These are phyloP conservation scores for Trichogramma dendrolimi DNA, from an alignment of 2,888 invertebrate species.

Conservation along the genomic window DNA sequence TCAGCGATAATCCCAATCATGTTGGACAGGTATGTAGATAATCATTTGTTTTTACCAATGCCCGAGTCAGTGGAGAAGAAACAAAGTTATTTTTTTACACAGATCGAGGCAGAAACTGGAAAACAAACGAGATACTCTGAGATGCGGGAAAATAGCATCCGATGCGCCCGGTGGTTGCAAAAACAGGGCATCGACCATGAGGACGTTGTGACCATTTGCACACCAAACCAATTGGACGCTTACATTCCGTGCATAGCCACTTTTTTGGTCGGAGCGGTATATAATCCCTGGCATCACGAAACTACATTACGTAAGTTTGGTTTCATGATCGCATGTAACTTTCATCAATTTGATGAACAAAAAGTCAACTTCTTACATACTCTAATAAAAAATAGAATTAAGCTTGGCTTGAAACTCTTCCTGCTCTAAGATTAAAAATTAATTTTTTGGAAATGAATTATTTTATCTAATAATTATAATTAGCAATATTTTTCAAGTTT, in stretches of 20 bases:
- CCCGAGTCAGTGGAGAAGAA: no score
- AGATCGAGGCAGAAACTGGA: slow-evolving; percentile 38
- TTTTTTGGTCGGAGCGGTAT: slow-evolving; percentile 36
- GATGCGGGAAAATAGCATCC: slow-evolving; percentile 36
- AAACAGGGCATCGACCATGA: slow-evolving; percentile 34
- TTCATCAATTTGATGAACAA: neutral
- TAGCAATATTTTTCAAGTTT: no score
- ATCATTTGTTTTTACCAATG: no score
- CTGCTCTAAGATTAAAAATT: no score
- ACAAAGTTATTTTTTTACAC: neutral
- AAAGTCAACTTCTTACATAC: no score
- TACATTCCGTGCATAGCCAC: slow-evolving; percentile 39
- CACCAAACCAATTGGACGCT: slow-evolving; percentile 38
- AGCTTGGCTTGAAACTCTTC: no score
- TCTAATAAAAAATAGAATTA: no score
- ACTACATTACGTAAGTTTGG: slow-evolving; percentile 35
- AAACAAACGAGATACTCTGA: slow-evolving; percentile 33
- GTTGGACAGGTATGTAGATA: slow-evolving; percentile 34
- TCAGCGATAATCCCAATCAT: slow-evolving; percentile 25
- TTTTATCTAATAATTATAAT: no score
- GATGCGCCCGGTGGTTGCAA: slow-evolving; percentile 43
- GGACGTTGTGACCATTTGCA: slow-evolving; percentile 39
- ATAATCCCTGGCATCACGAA: slow-evolving; percentile 40
- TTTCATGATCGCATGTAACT: neutral
- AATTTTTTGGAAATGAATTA: no score